Evolutionary conservation across 1,140 invertebrate species (phyloP).

Genomic region (Holotrichia oblita): DNA sequence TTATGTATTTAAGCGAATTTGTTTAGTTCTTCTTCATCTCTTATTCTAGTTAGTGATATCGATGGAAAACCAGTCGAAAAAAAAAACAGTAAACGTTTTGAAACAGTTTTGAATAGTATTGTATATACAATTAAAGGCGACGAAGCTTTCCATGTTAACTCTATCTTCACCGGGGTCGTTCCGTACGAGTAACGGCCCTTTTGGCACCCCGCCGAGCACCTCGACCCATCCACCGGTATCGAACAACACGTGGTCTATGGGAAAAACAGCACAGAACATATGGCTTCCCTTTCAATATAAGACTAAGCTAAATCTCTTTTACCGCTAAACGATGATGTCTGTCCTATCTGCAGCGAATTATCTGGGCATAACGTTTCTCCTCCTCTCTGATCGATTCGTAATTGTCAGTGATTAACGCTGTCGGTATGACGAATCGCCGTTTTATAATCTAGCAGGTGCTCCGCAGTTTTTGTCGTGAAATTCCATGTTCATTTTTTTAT

Average conservation of each 20-base stretch:
- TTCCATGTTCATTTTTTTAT: not conserved
- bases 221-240: slow-evolving; percentile 8
- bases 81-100: too few species aligned
- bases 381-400: not conserved
- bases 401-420: slow-evolving; percentile 6
- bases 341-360: not conserved
- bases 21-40: too few species aligned
- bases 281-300: not conserved
- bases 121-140: too few species aligned
- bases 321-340: not conserved
- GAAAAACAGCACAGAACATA: too few species aligned
- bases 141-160: not conserved
- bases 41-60: too few species aligned
- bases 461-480: not conserved
- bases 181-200: not conserved
- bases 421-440: slow-evolving; percentile 1
- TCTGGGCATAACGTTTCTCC: not conserved
- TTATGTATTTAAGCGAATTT: too few species aligned
- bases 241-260: slow-evolving; percentile 11
- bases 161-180: not conserved
- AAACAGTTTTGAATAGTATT: too few species aligned
- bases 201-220: not conserved
- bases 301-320: not conserved
- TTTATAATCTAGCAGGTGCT: too few species aligned
- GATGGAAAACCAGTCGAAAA: too few species aligned